Conservation (phyloP, 1,140 invertebrate species). For the Formica exsecta region DNA sequence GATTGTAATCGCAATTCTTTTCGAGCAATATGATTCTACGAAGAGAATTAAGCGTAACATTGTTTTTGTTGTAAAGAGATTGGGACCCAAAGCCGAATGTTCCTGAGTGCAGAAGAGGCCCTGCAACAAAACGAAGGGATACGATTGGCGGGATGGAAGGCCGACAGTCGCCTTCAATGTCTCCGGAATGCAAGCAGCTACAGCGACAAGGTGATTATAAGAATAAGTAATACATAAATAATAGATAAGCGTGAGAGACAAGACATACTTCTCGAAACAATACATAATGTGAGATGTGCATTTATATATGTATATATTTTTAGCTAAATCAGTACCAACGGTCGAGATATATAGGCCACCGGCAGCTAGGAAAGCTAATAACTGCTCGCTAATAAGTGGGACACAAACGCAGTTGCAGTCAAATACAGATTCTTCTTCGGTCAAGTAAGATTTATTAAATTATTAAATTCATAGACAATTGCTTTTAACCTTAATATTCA, state of each 20-base stretch:
- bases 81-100: conserved; percentile 80
- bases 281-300: background rate
- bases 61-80: conserved; percentile 6
- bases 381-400: conserved; percentile 20
- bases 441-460: conserved; percentile 56
- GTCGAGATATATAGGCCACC: conserved; percentile 85
- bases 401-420: conserved; percentile 53
- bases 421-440: conserved; percentile 14
- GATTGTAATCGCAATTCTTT: too few species aligned
- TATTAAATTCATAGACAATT: background rate
- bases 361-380: conserved; percentile 79
- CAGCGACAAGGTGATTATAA: conserved; percentile 79
- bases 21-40: background rate
- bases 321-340: conserved; percentile 80
- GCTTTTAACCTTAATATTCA: too few species aligned
- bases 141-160: conserved; percentile 78
- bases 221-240: background rate
- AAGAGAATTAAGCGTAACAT: background rate
- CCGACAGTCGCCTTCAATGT: conserved; percentile 75
- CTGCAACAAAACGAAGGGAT: conserved; percentile 21
- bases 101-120: conserved; percentile 64
- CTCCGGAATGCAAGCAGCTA: conserved; percentile 78
- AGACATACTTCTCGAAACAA: background rate
- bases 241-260: background rate
- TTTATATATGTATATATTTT: conserved; percentile 58